Percentiles rank a stretch among this genome's conserved stretches.
phyloP scores from a whole-genome alignment of 2,797 vertebrate genomes.

The Kryptolebias ocellatus region DNA sequence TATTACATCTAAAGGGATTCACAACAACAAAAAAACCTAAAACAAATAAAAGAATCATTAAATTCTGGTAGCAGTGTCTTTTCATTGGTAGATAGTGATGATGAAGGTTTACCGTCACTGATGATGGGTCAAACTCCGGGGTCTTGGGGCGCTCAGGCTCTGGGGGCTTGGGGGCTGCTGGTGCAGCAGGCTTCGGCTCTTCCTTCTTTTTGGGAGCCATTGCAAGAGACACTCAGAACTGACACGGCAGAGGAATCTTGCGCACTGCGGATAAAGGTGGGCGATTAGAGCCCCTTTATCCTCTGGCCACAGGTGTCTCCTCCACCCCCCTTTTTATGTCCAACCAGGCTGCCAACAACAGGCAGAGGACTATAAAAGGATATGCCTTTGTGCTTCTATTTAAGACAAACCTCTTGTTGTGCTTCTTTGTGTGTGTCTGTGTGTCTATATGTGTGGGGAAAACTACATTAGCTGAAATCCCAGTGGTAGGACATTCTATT shows the following conservation, averaged over 20 bases:
- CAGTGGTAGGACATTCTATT: conserved; percentile 20
- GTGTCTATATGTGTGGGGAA: conserved; percentile 27
- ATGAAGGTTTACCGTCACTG: conserved; percentile 85
- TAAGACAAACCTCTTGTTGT: conserved; percentile 81
- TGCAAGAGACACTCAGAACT: conserved; percentile 32
- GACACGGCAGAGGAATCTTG: conserved; percentile 42
- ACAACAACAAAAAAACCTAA: no score
- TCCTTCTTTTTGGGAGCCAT: conserved; percentile 98
- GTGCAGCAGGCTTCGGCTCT: conserved; percentile 85
- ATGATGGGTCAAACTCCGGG: conserved; percentile 86
- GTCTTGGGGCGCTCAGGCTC: conserved; percentile 90
- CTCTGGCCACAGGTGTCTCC: conserved; percentile 69
- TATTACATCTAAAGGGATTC: no score
- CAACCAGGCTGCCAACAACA: conserved; percentile 74
- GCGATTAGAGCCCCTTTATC: conserved; percentile 75
- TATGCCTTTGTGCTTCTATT: conserved; percentile 88
- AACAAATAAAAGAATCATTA: no score
- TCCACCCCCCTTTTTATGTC: conserved; percentile 53
- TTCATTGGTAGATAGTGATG: background rate
- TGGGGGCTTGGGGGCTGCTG: conserved; percentile 73
- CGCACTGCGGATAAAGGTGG: conserved; percentile 49
- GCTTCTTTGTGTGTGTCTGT: conserved; percentile 38
- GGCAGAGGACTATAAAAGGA: conserved; percentile 90
- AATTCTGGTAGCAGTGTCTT: background rate
- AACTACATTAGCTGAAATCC: conserved; percentile 45